Percentiles rank a stretch among this genome's conserved stretches.
phyloP scores from a whole-genome alignment of 2,888 invertebrate species.

The Smittia aterrima region DNA sequence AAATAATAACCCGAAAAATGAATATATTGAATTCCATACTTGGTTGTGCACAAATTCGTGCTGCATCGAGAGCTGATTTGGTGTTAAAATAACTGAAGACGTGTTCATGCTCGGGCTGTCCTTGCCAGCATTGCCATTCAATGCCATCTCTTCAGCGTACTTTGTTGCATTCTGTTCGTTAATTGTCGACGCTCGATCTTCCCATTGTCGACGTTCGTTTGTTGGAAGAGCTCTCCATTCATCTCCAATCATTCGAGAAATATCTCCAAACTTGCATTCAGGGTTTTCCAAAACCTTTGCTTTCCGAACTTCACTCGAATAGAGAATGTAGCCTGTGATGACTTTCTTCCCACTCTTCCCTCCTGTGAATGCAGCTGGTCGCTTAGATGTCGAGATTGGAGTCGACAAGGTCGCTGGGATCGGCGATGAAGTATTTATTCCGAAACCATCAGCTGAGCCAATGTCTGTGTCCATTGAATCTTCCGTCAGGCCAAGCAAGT shows the following conservation, averaged over 20 bases:
- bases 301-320: slow-evolving; percentile 94
- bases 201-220: slow-evolving; percentile 88
- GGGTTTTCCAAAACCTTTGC: slow-evolving; percentile 91
- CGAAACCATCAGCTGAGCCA: slow-evolving; percentile 69
- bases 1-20: background rate
- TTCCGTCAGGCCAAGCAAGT: slow-evolving; percentile 60
- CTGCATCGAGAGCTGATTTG: slow-evolving; percentile 45
- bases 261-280: slow-evolving; percentile 87
- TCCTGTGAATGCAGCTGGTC: slow-evolving; percentile 44
- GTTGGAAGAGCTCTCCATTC: slow-evolving; percentile 93
- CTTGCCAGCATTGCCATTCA: slow-evolving; percentile 46
- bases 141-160: slow-evolving; percentile 56
- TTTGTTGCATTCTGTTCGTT: slow-evolving; percentile 81
- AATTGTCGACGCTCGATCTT: slow-evolving; percentile 84
- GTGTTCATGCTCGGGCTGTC: slow-evolving; percentile 47
- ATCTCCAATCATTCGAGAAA: slow-evolving; percentile 70
- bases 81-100: slow-evolving; percentile 52
- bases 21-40: slow-evolving; percentile 32
- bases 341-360: slow-evolving; percentile 69
- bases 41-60: slow-evolving; percentile 43
- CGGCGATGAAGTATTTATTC: slow-evolving; percentile 55
- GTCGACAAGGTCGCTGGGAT: slow-evolving; percentile 54
- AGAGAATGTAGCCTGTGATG: slow-evolving; percentile 95
- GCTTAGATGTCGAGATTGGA: slow-evolving; percentile 50
- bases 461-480: slow-evolving; percentile 81